phyloP scores from a whole-genome alignment of 2,797 vertebrate genomes.

The Falco cherrug region DNA sequence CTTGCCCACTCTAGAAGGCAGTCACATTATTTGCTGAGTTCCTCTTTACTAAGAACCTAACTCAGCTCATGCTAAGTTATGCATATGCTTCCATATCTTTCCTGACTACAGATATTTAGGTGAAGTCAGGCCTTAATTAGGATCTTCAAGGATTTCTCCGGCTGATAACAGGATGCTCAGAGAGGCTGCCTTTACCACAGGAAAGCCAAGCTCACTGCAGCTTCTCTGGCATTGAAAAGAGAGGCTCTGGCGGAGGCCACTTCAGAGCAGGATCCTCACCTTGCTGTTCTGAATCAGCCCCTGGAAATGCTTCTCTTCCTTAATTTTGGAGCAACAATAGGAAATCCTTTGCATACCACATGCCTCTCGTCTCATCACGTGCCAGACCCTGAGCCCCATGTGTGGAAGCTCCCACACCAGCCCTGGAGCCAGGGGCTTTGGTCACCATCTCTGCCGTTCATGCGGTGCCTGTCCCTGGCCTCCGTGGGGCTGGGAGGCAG shows the following conservation, averaged over 20 bases:
- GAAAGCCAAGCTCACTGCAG: not conserved
- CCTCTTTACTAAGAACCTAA: not conserved
- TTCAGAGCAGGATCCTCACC: not conserved
- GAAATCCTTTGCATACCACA: not conserved
- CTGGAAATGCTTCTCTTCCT: not conserved
- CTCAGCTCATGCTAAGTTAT: not conserved
- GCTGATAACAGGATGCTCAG: not conserved
- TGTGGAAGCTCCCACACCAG: not conserved
- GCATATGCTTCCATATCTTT: not conserved
- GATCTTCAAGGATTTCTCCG: not conserved
- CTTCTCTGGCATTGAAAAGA: not conserved
- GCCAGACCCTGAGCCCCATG: fast-evolving
- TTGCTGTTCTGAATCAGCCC: not conserved
- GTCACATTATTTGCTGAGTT: not conserved
- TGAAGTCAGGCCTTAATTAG: not conserved
- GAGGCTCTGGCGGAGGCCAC: not conserved
- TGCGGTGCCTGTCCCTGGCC: fast-evolving
- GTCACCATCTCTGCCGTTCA: not conserved
- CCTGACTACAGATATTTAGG: not conserved
- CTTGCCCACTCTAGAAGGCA: not conserved
- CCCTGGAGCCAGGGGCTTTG: not conserved
- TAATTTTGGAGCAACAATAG: not conserved
- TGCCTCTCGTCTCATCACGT: not conserved
- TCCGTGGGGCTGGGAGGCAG: not conserved
- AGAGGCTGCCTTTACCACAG: not conserved